Evolutionary conservation across 2,113 vertebrate genomes (phyloP).

Genomic region (Hassar affinis): DNA sequence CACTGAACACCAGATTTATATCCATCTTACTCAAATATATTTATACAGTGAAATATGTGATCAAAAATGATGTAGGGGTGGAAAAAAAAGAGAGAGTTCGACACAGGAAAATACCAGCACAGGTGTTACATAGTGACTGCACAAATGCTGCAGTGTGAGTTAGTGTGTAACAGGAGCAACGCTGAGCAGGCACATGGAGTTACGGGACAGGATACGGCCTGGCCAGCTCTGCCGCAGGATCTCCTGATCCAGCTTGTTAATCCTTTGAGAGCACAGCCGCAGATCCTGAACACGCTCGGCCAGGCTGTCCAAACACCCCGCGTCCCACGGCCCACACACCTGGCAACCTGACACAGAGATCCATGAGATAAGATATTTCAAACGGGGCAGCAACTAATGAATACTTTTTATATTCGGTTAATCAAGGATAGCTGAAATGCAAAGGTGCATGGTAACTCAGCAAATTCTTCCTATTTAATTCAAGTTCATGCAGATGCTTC

Average conservation of each 20-base stretch:
- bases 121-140: neutral
- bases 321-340: constrained; percentile 66
- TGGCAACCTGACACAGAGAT: constrained; percentile 68
- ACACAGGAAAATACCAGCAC: neutral
- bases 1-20: constrained; percentile 2
- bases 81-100: neutral
- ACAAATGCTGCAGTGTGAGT: constrained; percentile 13
- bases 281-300: constrained; percentile 66
- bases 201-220: constrained; percentile 55
- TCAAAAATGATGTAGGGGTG: neutral
- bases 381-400: neutral
- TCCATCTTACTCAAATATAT: constrained; percentile 1
- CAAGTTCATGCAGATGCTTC: neutral
- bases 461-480: neutral
- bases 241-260: constrained; percentile 70
- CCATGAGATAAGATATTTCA: neutral
- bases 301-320: constrained; percentile 49
- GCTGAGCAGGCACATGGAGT: constrained; percentile 62
- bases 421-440: neutral
- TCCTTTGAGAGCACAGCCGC: constrained; percentile 69
- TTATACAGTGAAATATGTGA: neutral
- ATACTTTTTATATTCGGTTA: neutral
- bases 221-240: constrained; percentile 57
- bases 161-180: constrained; percentile 38
- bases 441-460: neutral